Percentiles rank a stretch among this genome's conserved stretches.
Conservation (phyloP, 2,888 invertebrate species). For the Rugalucina vietnamica region DNA sequence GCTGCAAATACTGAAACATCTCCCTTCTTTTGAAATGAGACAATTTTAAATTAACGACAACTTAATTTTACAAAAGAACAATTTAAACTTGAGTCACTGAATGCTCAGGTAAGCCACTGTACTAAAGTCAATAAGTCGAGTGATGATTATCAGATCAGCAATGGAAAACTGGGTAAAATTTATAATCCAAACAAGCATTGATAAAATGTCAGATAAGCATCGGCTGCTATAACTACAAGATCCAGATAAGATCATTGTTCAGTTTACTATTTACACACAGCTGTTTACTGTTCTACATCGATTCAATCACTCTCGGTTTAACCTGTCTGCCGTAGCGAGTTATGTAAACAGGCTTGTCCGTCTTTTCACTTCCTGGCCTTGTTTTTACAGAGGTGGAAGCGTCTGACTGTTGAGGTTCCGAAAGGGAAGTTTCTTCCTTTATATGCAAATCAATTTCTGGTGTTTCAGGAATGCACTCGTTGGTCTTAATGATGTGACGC, state of each 20-base stretch:
- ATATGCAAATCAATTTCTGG: constrained; percentile 17
- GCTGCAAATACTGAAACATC: constrained; percentile 8
- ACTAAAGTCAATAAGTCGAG: background rate
- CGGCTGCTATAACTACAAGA: background rate
- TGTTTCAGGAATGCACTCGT: background rate
- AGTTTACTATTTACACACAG: background rate
- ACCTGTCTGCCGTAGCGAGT: constrained; percentile 8
- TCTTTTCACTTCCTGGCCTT: background rate
- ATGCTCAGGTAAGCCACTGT: background rate
- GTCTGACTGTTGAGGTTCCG: background rate
- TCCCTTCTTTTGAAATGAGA: constrained; percentile 11
- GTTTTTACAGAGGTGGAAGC: background rate
- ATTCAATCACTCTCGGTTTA: background rate
- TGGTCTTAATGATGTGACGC: background rate
- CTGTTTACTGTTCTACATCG: background rate
- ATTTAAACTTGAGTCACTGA: background rate
- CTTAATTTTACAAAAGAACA: background rate
- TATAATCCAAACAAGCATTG: background rate
- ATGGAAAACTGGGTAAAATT: background rate
- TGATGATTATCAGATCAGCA: background rate
- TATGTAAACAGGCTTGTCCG: constrained; percentile 5
- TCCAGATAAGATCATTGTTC: background rate
- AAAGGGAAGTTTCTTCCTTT: background rate
- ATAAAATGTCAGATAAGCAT: constrained; percentile 6
- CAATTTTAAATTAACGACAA: background rate